phyloP scores from a whole-genome alignment of 2,797 vertebrate genomes.

The Coregonus sp. region DNA sequence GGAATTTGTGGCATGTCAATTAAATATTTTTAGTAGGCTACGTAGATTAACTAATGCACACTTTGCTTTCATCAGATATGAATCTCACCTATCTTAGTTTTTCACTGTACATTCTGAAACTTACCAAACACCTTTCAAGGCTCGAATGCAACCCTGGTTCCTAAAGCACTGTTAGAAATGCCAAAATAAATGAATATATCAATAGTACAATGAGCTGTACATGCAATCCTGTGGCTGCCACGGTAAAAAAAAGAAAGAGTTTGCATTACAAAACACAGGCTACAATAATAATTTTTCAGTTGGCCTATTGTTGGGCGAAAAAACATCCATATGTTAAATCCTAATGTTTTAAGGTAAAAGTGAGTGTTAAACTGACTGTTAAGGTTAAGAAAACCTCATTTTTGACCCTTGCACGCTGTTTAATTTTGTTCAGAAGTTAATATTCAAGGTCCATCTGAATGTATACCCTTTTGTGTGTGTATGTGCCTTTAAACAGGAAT shows the following conservation, averaged over 20 bases:
- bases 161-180: no score
- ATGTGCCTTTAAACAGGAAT: slow-evolving; percentile 68
- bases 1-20: no score
- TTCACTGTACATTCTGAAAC: no score
- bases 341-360: neutral
- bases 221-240: neutral
- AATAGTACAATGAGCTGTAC: neutral
- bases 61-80: no score
- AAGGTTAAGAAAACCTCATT: no score
- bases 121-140: no score
- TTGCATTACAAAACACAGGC: neutral
- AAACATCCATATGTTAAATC: neutral
- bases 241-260: neutral
- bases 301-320: neutral
- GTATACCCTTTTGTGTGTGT: neutral
- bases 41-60: no score
- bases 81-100: no score
- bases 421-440: neutral
- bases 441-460: neutral
- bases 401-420: no score
- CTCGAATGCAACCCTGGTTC: no score
- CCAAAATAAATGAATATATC: no score
- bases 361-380: neutral
- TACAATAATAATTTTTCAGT: neutral
- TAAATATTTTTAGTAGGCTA: no score